Evolutionary conservation across 2,113 vertebrate species (phyloP).

Genomic region (Rhinopomastus cyanomelas): DNA sequence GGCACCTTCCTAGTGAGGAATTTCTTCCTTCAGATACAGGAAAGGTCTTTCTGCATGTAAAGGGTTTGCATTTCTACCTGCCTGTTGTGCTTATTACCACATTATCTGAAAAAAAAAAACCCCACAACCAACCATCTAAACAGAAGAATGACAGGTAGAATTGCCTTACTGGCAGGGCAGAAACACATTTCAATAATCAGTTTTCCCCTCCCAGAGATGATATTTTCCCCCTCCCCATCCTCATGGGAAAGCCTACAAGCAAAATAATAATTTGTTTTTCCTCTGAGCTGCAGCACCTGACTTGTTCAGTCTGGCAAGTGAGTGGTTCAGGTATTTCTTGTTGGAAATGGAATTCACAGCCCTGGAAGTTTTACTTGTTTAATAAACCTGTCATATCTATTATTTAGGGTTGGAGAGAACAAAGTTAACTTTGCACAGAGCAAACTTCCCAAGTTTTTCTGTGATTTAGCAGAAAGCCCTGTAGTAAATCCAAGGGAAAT

Average conservation of each 20-base stretch:
- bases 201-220: background rate
- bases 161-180: background rate
- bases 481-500: slow-evolving; percentile 36
- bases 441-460: background rate
- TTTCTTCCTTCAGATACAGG: background rate
- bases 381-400: slow-evolving; percentile 22
- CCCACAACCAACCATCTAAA: no score
- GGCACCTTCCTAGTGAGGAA: no score
- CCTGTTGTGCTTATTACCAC: background rate
- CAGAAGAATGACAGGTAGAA: background rate
- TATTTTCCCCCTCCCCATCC: background rate
- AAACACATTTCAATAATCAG: background rate
- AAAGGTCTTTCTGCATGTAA: background rate
- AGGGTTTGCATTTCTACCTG: background rate
- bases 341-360: background rate
- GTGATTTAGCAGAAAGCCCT: slow-evolving; percentile 9
- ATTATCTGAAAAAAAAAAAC: background rate
- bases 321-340: background rate
- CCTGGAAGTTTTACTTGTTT: background rate
- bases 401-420: background rate
- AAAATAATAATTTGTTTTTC: background rate
- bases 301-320: background rate
- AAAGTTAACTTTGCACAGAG: slow-evolving; percentile 7
- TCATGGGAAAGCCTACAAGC: slow-evolving; percentile 5
- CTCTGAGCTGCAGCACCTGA: background rate